Conservation (phyloP, 2,113 vertebrate genomes). For the Phalacrocorax pelagicus region DNA sequence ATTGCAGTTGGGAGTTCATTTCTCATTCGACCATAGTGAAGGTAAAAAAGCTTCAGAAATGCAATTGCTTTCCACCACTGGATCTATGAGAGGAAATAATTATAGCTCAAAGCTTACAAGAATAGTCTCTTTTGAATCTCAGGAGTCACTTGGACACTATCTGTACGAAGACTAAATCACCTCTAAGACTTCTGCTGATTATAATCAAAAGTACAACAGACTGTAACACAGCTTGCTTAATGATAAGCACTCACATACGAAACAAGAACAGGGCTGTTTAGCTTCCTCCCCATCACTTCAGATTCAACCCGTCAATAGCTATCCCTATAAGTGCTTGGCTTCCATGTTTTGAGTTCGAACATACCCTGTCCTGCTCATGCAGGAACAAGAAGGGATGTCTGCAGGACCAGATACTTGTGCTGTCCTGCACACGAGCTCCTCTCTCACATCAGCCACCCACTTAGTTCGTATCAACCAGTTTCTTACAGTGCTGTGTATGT, state of each 20-base stretch:
- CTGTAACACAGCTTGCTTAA: background rate
- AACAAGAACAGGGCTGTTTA: background rate
- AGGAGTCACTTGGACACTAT: constrained; percentile 54
- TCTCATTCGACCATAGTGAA: background rate
- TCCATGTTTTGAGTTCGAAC: background rate
- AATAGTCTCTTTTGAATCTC: constrained; percentile 41
- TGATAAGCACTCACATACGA: background rate
- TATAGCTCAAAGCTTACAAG: background rate
- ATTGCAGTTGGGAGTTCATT: background rate
- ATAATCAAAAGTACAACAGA: background rate
- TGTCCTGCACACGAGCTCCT: background rate
- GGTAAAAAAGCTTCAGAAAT: background rate
- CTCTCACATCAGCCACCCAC: background rate
- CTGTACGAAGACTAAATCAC: constrained; percentile 59
- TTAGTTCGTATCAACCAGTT: background rate
- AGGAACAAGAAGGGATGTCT: background rate
- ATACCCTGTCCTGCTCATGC: background rate
- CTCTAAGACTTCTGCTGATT: constrained; percentile 64
- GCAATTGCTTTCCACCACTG: background rate
- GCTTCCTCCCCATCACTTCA: background rate
- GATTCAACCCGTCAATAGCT: background rate
- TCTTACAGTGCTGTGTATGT: background rate
- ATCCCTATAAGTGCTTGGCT: background rate
- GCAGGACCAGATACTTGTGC: background rate
- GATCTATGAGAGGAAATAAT: background rate